Conservation (phyloP, 2,797 vertebrate species). For the Rhabdophis nuchalis region DNA sequence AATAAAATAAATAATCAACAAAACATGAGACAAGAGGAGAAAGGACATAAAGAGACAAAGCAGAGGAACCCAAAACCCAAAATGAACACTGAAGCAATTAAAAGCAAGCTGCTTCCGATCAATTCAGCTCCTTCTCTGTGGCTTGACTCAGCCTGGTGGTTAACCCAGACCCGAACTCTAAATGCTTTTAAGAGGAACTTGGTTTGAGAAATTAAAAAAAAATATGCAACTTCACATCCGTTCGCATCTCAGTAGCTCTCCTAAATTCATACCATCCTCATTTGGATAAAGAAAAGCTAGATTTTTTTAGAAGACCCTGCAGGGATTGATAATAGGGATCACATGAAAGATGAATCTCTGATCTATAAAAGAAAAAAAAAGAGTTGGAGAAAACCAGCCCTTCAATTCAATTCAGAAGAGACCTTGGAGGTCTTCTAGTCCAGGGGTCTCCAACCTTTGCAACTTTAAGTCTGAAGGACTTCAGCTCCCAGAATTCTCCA, state of each 20-base stretch:
- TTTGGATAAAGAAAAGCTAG: constrained; percentile 24
- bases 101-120: not conserved
- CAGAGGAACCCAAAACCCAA: not conserved
- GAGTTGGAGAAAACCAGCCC: constrained; percentile 38
- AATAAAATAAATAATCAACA: no score
- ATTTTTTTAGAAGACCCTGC: constrained; percentile 30
- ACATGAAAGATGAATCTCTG: constrained; percentile 54
- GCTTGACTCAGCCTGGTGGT: not conserved
- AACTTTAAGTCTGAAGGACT: no score
- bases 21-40: not conserved
- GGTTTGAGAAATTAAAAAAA: not conserved
- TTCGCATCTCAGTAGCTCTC: constrained; percentile 20
- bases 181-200: accelerated
- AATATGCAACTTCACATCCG: constrained; percentile 11
- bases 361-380: constrained; percentile 54
- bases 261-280: constrained; percentile 45
- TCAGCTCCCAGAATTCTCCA: no score
- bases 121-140: not conserved
- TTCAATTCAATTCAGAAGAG: not conserved
- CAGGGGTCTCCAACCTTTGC: no score
- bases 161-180: not conserved
- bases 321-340: constrained; percentile 31
- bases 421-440: not conserved
- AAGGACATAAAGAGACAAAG: not conserved
- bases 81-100: not conserved